Base-by-base conservation (phyloP, 2,888 invertebrate species). In the Pristionchus entomophagus region DNA sequence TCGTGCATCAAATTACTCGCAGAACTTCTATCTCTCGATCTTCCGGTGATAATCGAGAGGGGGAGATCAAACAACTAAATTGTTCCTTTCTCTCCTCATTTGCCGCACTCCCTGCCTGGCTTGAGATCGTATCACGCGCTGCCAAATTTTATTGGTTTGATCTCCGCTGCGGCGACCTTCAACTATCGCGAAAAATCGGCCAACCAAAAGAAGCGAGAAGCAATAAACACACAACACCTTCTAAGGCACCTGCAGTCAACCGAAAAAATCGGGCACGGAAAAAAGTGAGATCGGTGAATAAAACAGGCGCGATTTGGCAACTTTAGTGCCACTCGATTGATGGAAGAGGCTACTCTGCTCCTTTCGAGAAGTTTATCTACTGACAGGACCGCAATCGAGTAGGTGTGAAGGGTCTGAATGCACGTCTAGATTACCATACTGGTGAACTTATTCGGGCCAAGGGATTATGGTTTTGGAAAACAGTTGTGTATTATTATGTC, bases 101-200 rank as follows among this genome's bases (percentile, higher is more conserved):
- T 41, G 8, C 38, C 73, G 73, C 12, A 19, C 10, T 73, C 38
- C n/a, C 17, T 41, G 2, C 26, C 22, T 41, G 41, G 38, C n/a
- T n/a, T 38, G 73, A 73, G 73, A 73, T 73, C n/a, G 10, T 41
- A 73, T 41, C 73, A 73, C 41, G n/a, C 73, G 8, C 73, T 41
- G 73, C 73, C 35, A 32, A n/a, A 73, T 41, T 73, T 73, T 73
- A 73, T 73, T 26, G 73, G 73, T 73, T 73, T 73, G 73, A 73
- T 73, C 73, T 73, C 32, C 29, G 32, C 38, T 69, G 35, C 22
- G 22, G 22, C 41, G 41, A 17, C 73, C 73, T 73, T 73, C 73
- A 73, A n/a, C 26, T 26, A 22, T 45, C 73, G 22, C 73, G 65
- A 73, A 73, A 41, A 73, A 41, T 73, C 65, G 69, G 1, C 8